These are phyloP conservation scores for Musca domestica DNA, from an alignment of 1,140 invertebrate species.

Conservation along the genomic window DNA sequence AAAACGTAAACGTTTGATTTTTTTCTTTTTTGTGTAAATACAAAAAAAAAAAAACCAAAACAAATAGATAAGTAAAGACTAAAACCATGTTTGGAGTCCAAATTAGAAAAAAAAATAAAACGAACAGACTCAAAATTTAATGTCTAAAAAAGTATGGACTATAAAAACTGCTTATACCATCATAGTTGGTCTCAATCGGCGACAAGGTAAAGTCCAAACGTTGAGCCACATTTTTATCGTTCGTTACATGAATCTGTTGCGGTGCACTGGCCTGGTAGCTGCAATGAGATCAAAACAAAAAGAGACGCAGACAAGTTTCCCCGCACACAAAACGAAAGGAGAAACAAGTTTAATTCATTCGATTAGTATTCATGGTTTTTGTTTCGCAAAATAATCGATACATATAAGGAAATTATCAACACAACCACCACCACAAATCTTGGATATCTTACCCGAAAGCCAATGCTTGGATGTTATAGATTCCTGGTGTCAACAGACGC, in stretches of 20 bases:
- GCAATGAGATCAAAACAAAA: conserved; percentile 16
- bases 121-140: conserved; percentile 29
- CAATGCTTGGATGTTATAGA: conserved; percentile 69
- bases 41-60: conserved; percentile 12
- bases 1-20: background rate
- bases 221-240: conserved; percentile 42
- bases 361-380: background rate
- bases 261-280: conserved; percentile 44
- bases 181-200: conserved; percentile 45
- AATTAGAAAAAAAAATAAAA: too few species aligned
- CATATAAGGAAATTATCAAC: background rate
- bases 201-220: conserved; percentile 50
- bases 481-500: conserved; percentile 78
- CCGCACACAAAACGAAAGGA: background rate
- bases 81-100: conserved; percentile 11
- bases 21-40: conserved; percentile 2
- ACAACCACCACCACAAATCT: conserved; percentile 5
- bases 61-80: conserved; percentile 12
- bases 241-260: conserved; percentile 44
- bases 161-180: conserved; percentile 54
- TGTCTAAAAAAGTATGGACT: conserved; percentile 50
- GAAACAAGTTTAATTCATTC: conserved; percentile 11
- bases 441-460: conserved; percentile 67
- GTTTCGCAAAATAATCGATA: background rate
- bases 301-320: conserved; percentile 3